A percentile compares a stretch with the other conserved stretches of the same genome.
Conservation (phyloP, 2,113 vertebrate genomes). For the Cyprinodon tularosa region DNA sequence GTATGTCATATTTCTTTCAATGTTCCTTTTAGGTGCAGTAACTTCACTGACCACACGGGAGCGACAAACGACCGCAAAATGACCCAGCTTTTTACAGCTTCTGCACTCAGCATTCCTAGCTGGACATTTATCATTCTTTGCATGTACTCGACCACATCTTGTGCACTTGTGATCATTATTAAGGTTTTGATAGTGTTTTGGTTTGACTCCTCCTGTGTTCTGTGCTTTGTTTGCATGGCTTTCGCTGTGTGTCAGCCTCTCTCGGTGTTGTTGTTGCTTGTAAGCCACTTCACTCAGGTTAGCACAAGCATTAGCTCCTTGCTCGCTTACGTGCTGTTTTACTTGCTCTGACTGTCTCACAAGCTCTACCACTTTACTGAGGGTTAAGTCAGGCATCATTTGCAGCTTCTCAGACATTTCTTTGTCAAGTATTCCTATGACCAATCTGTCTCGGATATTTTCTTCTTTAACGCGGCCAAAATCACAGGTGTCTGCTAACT, state of each 20-base stretch:
- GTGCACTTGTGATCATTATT: neutral
- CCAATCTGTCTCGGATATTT: neutral
- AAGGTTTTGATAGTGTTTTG: neutral
- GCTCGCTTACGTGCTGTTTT: too few species aligned
- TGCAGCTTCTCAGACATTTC: neutral
- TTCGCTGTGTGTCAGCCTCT: neutral
- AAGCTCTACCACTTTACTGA: neutral
- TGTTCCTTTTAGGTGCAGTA: neutral
- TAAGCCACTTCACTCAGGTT: neutral
- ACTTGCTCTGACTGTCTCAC: neutral
- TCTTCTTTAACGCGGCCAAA: neutral
- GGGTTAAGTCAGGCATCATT: neutral
- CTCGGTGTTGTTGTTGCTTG: neutral
- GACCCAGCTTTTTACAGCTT: neutral
- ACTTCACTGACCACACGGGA: neutral
- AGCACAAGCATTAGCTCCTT: neutral
- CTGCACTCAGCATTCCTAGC: neutral
- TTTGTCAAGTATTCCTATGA: constrained; percentile 4
- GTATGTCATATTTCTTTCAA: neutral
- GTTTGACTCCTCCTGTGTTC: neutral
- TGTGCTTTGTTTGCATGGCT: neutral
- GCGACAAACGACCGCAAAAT: neutral
- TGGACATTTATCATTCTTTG: neutral
- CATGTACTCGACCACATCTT: neutral
- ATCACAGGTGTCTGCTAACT: constrained; percentile 2